Evolutionary conservation across 2,113 vertebrate species (phyloP), one percentile per base, ranked within the genome.

Genomic region (Eleginops maclovinus): DNA sequence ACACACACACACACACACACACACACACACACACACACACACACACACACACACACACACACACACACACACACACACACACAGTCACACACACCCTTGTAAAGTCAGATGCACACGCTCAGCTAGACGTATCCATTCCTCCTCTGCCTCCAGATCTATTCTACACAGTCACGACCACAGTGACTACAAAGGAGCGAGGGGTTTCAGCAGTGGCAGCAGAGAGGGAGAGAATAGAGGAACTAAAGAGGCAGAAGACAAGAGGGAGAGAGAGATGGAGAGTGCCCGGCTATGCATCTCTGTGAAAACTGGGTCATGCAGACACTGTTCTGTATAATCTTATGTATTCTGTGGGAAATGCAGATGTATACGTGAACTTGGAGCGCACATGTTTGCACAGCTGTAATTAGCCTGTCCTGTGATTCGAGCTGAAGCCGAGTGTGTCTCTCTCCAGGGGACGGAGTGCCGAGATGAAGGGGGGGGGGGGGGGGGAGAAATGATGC

Each of bases 111-210:
- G 51, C 75, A 81, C 71, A 68, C 69, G 72, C 77, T 62, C 40
- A 83, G 70, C 65, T 78, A 88, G 89, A 90, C 72, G 9, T 86
- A 91, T 91, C 91, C 89, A 85, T 89, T 89, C 72, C 85, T 86
- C 69, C 59, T 76, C 82, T 87, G 89, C 87, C 85, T 87, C 83
- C 72, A 73, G 89, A 88, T 88, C 81, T 88, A 73, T 81, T 85
- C 81, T 79, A 83, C 77, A 87, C 85, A 89, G 86, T 91, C 90
- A 92, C 87, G 80, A 92, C 90, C 82, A 84, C 85, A 51, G 73
- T 55, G 81, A 82, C 84, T 78, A 88, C 76, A 90, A 86, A 86
- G 77, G 47, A 75, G 62, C 73, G 75, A 78, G 86, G 31, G 78
- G 84, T 77, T 86, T 90, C 70, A 75, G 31, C 79, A 46, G 84